A percentile compares a stretch with the other conserved stretches of the same genome.
phyloP scores from a whole-genome alignment of 2,888 invertebrate genomes.

The Polymixis lichenea region DNA sequence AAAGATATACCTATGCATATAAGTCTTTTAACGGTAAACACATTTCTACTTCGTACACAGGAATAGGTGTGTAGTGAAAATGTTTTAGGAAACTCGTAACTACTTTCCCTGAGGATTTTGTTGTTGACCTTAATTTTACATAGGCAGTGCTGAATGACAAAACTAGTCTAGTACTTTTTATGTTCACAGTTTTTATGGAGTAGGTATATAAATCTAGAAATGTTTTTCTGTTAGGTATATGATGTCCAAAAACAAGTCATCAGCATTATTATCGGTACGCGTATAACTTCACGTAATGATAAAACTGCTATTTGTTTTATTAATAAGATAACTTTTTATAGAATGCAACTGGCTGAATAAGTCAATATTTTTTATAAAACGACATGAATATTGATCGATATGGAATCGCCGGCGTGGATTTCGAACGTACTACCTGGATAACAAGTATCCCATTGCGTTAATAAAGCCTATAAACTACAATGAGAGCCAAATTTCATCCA shows the following conservation, averaged over 20 bases:
- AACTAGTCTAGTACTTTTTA: slow-evolving; percentile 24
- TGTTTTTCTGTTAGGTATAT: neutral
- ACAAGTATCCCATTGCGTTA: too few relatives aligned
- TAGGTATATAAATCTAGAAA: slow-evolving; percentile 6
- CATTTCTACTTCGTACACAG: neutral
- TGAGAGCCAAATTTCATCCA: too few relatives aligned
- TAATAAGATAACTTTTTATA: neutral
- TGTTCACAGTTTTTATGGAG: slow-evolving; percentile 24
- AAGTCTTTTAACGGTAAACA: neutral
- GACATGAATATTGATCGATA: too few relatives aligned
- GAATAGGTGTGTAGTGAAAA: neutral
- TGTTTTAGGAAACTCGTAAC: slow-evolving; percentile 3
- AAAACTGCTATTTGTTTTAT: neutral
- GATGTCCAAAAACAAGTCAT: slow-evolving; percentile 9
- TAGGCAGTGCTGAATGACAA: slow-evolving; percentile 15
- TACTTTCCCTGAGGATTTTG: neutral
- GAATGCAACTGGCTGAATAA: neutral
- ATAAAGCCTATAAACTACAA: too few relatives aligned
- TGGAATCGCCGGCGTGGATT: too few relatives aligned
- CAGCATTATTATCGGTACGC: neutral
- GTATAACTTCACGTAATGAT: slow-evolving; percentile 15
- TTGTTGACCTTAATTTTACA: slow-evolving; percentile 10
- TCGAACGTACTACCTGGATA: too few relatives aligned
- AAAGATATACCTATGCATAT: neutral
- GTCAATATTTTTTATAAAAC: too few relatives aligned